Conservation (phyloP, 2,113 vertebrate genomes). For the Eulemur rufifrons region DNA sequence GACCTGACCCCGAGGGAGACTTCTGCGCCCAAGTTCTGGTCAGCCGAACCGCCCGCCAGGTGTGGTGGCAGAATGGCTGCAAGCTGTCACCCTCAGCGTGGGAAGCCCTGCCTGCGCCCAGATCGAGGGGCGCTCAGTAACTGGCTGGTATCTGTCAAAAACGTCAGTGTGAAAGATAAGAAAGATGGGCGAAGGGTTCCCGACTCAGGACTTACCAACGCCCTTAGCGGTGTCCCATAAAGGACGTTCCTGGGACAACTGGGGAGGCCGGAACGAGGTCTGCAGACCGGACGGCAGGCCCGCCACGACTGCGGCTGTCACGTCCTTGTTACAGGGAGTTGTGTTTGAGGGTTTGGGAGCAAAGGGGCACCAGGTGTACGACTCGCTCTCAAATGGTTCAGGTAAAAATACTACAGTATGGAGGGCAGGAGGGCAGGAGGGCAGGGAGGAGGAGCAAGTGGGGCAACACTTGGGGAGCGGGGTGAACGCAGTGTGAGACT, state of each 20-base stretch:
- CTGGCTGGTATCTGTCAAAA: not conserved
- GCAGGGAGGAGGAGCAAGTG: not conserved
- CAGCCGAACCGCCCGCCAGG: no score
- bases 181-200: not conserved
- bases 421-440: not conserved
- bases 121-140: not conserved
- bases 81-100: no score
- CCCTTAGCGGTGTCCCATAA: not conserved
- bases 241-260: not conserved
- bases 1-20: not conserved
- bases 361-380: not conserved
- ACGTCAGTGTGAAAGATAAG: not conserved
- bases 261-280: not conserved
- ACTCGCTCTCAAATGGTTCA: not conserved
- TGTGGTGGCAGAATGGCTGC: no score
- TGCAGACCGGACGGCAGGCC: not conserved
- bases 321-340: not conserved
- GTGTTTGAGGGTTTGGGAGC: not conserved
- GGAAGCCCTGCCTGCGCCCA: not conserved
- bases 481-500: not conserved
- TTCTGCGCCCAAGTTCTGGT: not conserved
- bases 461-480: not conserved
- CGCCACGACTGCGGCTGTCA: no score
- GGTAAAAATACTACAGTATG: not conserved
- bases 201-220: no score